Evolutionary conservation across 2,113 vertebrate species (phyloP).

Genomic region (Toxotes chatareus): DNA sequence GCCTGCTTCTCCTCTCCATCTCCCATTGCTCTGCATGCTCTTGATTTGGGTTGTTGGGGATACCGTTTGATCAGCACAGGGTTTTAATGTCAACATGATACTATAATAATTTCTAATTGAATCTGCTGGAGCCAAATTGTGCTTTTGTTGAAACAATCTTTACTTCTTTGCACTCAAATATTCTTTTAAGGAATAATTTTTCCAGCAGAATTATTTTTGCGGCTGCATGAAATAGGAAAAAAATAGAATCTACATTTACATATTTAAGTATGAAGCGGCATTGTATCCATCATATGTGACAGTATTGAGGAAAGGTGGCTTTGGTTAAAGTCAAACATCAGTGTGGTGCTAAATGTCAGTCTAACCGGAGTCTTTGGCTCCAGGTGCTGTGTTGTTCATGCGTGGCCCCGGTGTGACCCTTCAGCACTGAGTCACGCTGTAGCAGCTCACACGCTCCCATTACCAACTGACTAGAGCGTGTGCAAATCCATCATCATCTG

Average conservation of each 20-base stretch:
- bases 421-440: slow-evolving; percentile 54
- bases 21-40: background rate
- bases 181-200: background rate
- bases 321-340: background rate
- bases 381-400: slow-evolving; percentile 42
- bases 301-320: background rate
- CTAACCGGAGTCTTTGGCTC: background rate
- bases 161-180: background rate
- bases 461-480: slow-evolving; percentile 48
- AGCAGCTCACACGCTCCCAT: slow-evolving; percentile 55
- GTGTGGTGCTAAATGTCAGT: background rate
- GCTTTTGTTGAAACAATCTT: background rate
- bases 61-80: background rate
- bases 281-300: background rate
- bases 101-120: background rate
- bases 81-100: background rate
- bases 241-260: background rate
- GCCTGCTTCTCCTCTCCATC: background rate
- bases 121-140: background rate
- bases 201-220: background rate
- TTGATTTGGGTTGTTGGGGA: background rate
- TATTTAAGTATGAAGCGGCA: too few species aligned
- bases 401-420: slow-evolving; percentile 51
- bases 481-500: slow-evolving; percentile 64
- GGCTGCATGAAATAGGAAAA: background rate